Evolutionary conservation across 2,113 vertebrate species (phyloP).

Genomic region (Platichthys flesus): DNA sequence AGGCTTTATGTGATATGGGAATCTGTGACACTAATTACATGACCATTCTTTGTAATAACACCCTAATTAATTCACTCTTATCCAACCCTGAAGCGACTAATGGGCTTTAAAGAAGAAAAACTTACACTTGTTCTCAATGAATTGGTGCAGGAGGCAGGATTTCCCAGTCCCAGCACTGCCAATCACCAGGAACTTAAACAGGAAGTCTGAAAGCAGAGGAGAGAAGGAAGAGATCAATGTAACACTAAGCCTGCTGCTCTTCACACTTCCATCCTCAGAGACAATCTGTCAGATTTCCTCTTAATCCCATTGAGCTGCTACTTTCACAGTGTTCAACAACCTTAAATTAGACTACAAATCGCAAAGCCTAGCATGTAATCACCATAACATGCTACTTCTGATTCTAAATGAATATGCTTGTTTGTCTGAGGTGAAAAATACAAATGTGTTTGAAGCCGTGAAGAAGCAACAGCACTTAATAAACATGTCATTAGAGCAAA

Average conservation of each 20-base stretch:
- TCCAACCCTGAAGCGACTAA: background rate
- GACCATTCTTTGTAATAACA: background rate
- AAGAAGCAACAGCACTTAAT: background rate
- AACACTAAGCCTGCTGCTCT: conserved; percentile 26
- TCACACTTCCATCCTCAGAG: conserved; percentile 23
- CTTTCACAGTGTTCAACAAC: conserved; percentile 37
- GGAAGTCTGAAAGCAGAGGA: conserved; percentile 87
- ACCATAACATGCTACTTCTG: conserved; percentile 20
- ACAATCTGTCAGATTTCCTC: conserved; percentile 44
- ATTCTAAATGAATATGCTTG: conserved; percentile 38
- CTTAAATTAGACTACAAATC: conserved; percentile 57
- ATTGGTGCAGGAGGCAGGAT: conserved; percentile 95
- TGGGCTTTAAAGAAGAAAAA: background rate
- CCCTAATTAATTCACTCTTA: background rate
- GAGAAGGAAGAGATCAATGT: conserved; percentile 37
- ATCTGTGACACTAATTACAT: background rate
- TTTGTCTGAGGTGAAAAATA: conserved; percentile 35
- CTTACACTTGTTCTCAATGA: conserved; percentile 97
- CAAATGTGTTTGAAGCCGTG: background rate
- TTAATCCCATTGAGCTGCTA: conserved; percentile 61
- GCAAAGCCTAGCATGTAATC: conserved; percentile 20
- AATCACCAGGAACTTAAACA: conserved; percentile 97
- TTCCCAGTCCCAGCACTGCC: conserved; percentile 94
- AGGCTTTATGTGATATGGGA: background rate
- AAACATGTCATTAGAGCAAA: conserved; percentile 2